A percentile compares a stretch with the other conserved stretches of the same genome.
Conservation (phyloP, 2,797 vertebrate species). For the Pelochelys cantorii region DNA sequence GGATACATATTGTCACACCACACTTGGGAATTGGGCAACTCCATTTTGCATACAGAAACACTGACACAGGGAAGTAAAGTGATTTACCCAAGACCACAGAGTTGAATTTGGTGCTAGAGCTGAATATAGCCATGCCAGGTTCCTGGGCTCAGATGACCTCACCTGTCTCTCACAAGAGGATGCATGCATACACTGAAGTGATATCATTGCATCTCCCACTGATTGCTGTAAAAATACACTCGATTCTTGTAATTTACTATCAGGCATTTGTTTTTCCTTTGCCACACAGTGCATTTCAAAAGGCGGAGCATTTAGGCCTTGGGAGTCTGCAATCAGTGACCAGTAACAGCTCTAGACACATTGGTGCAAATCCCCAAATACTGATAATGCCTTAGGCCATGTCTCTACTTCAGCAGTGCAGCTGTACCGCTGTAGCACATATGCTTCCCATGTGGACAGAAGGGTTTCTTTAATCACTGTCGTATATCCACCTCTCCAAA, state of each 20-base stretch:
- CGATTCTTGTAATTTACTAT: neutral
- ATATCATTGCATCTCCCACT: neutral
- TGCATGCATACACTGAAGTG: neutral
- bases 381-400: neutral
- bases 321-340: neutral
- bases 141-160: neutral
- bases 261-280: neutral
- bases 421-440: neutral
- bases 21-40: neutral
- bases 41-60: neutral
- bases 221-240: neutral
- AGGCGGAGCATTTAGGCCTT: neutral
- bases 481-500: too few relatives aligned
- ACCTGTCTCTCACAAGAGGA: neutral
- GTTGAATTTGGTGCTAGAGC: neutral
- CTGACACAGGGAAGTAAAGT: neutral
- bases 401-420: neutral
- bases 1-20: neutral
- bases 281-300: neutral
- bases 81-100: neutral
- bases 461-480: too few relatives aligned
- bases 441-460: neutral
- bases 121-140: too few relatives aligned
- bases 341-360: neutral
- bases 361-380: neutral